Base-by-base conservation (phyloP, 2,113 vertebrate genomes). In the Apus apus region DNA sequence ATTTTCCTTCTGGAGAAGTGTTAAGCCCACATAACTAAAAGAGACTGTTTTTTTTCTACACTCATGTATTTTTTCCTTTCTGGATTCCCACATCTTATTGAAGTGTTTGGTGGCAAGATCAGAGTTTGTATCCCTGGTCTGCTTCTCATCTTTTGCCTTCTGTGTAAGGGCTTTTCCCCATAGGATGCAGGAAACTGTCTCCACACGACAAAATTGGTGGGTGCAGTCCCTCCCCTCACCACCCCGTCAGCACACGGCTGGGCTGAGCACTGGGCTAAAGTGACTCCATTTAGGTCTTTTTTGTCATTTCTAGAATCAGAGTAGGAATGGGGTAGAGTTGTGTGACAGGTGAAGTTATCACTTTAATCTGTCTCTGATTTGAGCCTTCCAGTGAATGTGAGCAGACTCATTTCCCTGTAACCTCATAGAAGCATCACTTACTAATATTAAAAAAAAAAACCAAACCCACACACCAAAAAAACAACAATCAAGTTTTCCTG, bases 11-110 rank as follows among this genome's bases (percentile, higher is more conserved):
- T 32, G 19, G 32, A 19, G 8, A 58, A 30, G 36, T 36, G 15
- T 54, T 65, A 76, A 83, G 11, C 51, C 11, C 11, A 5, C 4
- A 2, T 57, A 38, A 60, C 9, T 36, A 10, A 25, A 60, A 79
- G 30, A 20, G 23, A 10, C 5, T 2, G 0, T 12, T 36, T 67
- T 73, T 27, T 23, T 70, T 61, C n/a, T 1, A 0, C 9, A 5
- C 32, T n/a, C 13, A 46, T 30, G 23, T 19, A 20, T 45, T 12
- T 21, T 15, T 29, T 1, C 8, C 13, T 46, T 54, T 51, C 51
- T 71, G 34, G 23, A 45, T 58, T 46, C 64, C 71, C 25, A 18
- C 14, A 26, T 51, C 25, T 76, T 58, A 64, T 4, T 50, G 27
- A 23, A 38, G 23, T 29, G 14, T 30, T 65, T 79, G 25, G 40